Conservation (phyloP, 2,888 invertebrate species). For the Stenotaenia linearis region DNA sequence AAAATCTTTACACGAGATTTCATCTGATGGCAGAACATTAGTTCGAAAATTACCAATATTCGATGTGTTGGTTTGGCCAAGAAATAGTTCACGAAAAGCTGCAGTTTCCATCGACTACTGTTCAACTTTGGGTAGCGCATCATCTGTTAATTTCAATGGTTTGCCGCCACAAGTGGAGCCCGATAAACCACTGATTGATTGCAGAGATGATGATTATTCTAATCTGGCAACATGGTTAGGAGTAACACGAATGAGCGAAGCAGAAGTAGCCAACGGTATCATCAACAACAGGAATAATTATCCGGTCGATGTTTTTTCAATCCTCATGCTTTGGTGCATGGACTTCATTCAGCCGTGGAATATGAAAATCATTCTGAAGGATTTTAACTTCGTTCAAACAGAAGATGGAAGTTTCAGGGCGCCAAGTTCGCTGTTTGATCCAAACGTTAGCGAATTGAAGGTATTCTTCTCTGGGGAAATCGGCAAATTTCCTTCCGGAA, state of each 20-base stretch:
- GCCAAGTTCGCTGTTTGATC: background rate
- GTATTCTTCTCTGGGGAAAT: background rate
- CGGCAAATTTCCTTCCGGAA: background rate
- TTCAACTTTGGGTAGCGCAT: background rate
- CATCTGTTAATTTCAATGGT: background rate
- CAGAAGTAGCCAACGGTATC: background rate
- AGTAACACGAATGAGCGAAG: background rate
- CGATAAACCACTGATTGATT: background rate
- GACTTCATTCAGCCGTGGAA: background rate
- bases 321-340: background rate
- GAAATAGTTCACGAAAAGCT: too few relatives aligned
- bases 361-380: background rate
- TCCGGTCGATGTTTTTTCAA: background rate
- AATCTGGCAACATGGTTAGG: background rate
- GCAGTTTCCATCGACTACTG: too few relatives aligned
- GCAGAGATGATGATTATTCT: background rate
- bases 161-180: background rate
- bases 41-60: background rate
- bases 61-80: background rate
- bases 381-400: background rate
- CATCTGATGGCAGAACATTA: background rate
- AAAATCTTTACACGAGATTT: background rate
- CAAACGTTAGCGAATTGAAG: background rate
- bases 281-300: background rate
- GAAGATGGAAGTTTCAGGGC: background rate